Evolutionary conservation across 2,797 vertebrate species (phyloP), one percentile per base, ranked within the genome.

Genomic region (Fistularia commersonii): DNA sequence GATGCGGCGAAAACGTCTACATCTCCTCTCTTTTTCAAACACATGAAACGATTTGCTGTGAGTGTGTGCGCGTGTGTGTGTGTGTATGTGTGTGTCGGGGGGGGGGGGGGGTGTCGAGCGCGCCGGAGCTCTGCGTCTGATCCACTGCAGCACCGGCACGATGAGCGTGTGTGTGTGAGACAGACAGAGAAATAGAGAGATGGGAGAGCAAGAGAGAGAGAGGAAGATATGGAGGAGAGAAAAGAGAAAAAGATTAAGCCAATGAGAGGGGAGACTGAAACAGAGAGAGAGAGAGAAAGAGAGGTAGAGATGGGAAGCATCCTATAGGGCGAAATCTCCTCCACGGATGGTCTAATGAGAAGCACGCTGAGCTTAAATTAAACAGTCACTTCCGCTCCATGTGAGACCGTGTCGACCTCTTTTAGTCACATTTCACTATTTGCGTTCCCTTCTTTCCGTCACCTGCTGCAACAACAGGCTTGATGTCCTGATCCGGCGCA

Each of bases 61-160:
- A 47, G 66, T n/a, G n/a, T n/a, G n/a, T n/a, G n/a, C n/a, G n/a
- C n/a, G n/a, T n/a, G n/a, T n/a, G n/a, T n/a, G n/a, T n/a, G n/a
- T n/a, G n/a, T n/a, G n/a, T n/a, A n/a, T n/a, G n/a, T n/a, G n/a
- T n/a, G n/a, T n/a, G n/a, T n/a, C n/a, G n/a, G 32, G 38, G 13
- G 13, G 13, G 10, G 13, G 3, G 10, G 13, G 13, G 10, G 6
- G 10, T 3, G 51, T 51, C 57, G 52, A 46, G 65, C 64, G 72
- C 53, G 72, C 67, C 50, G 44, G 39, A 69, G 79, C 71, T 78
- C 77, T 79, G 75, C 80, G 79, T 61, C 79, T 84, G 74, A 82
- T 79, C 79, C 81, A 82, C 82, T 86, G 81, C 83, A 87, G 83
- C 80, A 83, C 69, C 61, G 64, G 45, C 63, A 52, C 76, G 41